Conservation (phyloP, 2,888 invertebrate species). For the Vandiemenella viatica region DNA sequence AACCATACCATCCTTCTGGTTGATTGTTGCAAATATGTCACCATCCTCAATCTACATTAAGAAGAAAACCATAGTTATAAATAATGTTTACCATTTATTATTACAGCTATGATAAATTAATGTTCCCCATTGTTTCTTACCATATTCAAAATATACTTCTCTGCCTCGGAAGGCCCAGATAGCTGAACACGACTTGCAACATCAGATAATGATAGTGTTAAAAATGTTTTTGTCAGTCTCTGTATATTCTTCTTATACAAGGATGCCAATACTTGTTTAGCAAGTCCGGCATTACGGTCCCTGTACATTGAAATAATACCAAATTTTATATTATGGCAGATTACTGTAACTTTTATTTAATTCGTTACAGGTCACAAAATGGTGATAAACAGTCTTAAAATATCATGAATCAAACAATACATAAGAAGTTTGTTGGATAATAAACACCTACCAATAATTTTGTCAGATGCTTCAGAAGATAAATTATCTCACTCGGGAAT, state of each 20-base stretch:
- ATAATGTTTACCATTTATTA: too few species aligned
- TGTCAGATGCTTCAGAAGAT: too few species aligned
- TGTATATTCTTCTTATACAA: conserved; percentile 94
- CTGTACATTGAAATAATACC: conserved; percentile 21
- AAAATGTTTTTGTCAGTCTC: conserved; percentile 84
- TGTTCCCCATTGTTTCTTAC: conserved; percentile 41
- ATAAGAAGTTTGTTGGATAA: too few species aligned
- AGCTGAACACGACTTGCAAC: conserved; percentile 82
- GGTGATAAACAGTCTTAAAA: too few species aligned
- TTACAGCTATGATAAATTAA: too few species aligned
- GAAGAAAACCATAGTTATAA: too few species aligned
- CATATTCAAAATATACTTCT: conserved; percentile 89
- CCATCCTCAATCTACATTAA: conserved; percentile 88
- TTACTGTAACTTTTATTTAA: not conserved
- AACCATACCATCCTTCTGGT: conserved; percentile 97
- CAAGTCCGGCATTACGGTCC: conserved; percentile 40
- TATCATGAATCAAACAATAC: too few species aligned
- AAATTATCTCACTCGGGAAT: too few species aligned
- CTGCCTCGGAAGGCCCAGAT: conserved; percentile 72
- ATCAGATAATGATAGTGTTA: conserved; percentile 75
- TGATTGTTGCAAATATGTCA: conserved; percentile 92
- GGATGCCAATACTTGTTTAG: conserved; percentile 65
- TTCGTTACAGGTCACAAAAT: too few species aligned
- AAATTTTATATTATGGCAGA: not conserved
- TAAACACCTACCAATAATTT: too few species aligned